Conservation (phyloP, 2,113 vertebrate genomes). For the Rhinopomastus cyanomelas region DNA sequence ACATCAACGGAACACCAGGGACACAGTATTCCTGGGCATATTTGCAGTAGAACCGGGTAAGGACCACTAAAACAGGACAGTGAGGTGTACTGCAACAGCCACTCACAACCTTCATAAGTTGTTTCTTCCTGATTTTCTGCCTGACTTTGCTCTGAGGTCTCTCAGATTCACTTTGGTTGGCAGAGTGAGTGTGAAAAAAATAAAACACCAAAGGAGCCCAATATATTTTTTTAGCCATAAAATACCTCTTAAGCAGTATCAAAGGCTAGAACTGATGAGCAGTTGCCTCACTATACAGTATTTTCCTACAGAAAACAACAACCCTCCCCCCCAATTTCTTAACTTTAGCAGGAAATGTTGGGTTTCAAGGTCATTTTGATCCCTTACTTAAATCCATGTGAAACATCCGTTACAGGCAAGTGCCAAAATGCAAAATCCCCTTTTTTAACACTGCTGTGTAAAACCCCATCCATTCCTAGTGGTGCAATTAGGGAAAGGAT, state of each 20-base stretch:
- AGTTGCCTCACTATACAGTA: neutral
- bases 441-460: neutral
- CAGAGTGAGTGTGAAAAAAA: neutral
- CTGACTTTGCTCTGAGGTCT: neutral
- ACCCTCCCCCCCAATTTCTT: neutral
- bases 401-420: neutral
- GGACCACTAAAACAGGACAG: neutral
- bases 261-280: neutral
- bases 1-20: neutral
- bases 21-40: accelerated
- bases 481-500: neutral
- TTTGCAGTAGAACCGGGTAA: neutral
- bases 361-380: neutral
- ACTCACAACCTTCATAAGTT: neutral
- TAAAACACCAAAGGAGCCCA: too few species aligned
- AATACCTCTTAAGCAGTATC: neutral
- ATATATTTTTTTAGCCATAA: neutral
- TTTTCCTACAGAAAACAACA: neutral
- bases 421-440: neutral
- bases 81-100: neutral
- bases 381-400: neutral
- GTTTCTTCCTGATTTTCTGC: neutral
- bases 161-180: neutral
- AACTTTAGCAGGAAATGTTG: neutral
- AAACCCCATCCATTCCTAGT: neutral